phyloP scores from a whole-genome alignment of 2,888 invertebrate species.

The Acanthococcus lagerstroemiae region DNA sequence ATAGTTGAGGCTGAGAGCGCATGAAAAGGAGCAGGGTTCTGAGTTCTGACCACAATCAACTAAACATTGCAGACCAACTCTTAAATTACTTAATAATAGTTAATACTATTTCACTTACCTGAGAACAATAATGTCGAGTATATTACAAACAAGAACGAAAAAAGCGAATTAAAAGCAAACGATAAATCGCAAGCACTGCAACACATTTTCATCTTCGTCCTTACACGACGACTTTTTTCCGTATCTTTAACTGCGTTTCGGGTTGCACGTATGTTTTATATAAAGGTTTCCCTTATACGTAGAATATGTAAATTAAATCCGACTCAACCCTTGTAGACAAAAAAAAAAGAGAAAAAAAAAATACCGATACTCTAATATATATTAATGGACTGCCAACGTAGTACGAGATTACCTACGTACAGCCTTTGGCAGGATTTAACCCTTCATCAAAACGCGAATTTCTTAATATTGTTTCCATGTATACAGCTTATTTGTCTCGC shows the following conservation, averaged over 20 bases:
- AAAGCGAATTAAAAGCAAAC: conserved; percentile 3
- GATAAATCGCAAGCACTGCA: conserved; percentile 6
- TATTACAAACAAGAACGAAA: conserved; percentile 6
- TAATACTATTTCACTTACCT: conserved; percentile 5
- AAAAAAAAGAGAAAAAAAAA: neutral
- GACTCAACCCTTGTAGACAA: conserved; percentile 16
- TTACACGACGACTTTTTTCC: neutral
- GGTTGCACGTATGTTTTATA: conserved; percentile 9
- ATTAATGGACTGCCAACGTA: conserved; percentile 14
- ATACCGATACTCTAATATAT: conserved; percentile 12
- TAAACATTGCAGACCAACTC: too few species aligned
- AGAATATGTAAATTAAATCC: conserved; percentile 22
- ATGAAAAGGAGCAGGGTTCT: too few species aligned
- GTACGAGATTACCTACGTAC: too few species aligned
- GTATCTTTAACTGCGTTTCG: neutral
- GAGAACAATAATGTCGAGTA: conserved; percentile 5
- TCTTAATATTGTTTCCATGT: too few species aligned
- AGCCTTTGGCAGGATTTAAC: too few species aligned
- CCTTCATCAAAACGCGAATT: too few species aligned
- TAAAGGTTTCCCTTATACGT: neutral
- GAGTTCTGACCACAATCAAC: too few species aligned
- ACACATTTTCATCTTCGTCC: conserved; percentile 11
- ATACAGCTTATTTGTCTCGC: too few species aligned
- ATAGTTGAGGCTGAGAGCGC: too few species aligned
- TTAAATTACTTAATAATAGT: neutral